Percentiles rank a stretch among this genome's conserved stretches.
Conservation (phyloP, 2,797 vertebrate genomes). For the Acanthurus leucopareius region DNA sequence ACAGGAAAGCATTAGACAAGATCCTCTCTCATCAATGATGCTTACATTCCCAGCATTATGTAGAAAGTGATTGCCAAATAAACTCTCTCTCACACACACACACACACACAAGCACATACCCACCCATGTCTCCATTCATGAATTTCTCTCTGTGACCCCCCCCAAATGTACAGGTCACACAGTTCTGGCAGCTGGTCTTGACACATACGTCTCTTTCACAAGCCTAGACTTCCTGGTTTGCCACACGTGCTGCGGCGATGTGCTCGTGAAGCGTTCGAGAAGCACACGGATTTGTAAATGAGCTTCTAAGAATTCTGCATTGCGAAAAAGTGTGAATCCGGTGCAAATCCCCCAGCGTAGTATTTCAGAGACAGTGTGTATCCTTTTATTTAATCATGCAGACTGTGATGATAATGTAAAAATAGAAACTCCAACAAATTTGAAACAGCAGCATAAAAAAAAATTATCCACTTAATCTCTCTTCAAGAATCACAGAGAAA, state of each 20-base stretch:
- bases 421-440: conserved; percentile 51
- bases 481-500: conserved; percentile 14
- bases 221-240: conserved; percentile 63
- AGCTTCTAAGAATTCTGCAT: conserved; percentile 35
- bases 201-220: conserved; percentile 62
- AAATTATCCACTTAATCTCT: conserved; percentile 10
- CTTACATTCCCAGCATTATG: conserved; percentile 55
- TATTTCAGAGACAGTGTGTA: conserved; percentile 57
- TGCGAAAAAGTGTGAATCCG: conserved; percentile 49
- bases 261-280: background rate
- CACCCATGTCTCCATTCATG: conserved; percentile 71
- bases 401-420: conserved; percentile 29
- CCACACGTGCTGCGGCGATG: conserved; percentile 30
- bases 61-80: conserved; percentile 49
- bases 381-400: conserved; percentile 47
- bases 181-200: conserved; percentile 6
- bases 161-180: conserved; percentile 63
- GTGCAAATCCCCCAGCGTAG: conserved; percentile 19
- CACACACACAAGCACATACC: conserved; percentile 27
- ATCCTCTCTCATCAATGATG: conserved; percentile 40
- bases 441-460: conserved; percentile 39
- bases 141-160: conserved; percentile 57
- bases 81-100: conserved; percentile 19
- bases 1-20: conserved; percentile 45
- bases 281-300: conserved; percentile 17